Evolutionary conservation across 2,888 invertebrate genomes (phyloP).

Genomic region (Julus scandinavius): DNA sequence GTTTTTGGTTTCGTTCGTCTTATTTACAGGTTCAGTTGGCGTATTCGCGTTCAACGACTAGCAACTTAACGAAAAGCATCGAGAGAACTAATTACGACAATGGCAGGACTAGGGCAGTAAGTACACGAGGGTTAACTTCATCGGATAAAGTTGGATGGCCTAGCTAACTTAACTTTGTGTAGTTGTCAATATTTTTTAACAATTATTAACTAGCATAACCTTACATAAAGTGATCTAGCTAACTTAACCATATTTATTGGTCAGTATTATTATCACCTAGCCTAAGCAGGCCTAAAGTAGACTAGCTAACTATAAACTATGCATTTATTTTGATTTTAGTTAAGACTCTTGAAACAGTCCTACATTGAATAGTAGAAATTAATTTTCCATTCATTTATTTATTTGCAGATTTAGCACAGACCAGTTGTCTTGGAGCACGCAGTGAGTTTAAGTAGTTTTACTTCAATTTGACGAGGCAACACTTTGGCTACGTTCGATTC

Average conservation of each 20-base stretch:
- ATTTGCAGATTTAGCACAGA: constrained; percentile 50
- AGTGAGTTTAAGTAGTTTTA: constrained; percentile 43
- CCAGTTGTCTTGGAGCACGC: constrained; percentile 53
- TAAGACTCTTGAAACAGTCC: too few relatives aligned
- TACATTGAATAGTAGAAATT: neutral
- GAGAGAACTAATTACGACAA: neutral
- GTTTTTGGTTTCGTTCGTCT: neutral
- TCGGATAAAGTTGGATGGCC: neutral
- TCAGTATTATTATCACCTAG: too few relatives aligned
- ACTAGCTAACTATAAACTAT: too few relatives aligned
- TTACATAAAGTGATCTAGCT: too few relatives aligned
- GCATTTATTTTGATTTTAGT: too few relatives aligned
- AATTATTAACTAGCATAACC: neutral
- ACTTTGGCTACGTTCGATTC: too few relatives aligned
- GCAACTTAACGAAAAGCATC: neutral
- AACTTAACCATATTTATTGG: too few relatives aligned
- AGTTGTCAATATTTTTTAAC: neutral
- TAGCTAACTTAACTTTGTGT: neutral
- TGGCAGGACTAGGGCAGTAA: constrained; percentile 56
- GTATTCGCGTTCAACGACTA: neutral
- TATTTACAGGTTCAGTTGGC: neutral
- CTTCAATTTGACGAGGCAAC: neutral
- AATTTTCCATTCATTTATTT: neutral
- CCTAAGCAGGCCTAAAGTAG: too few relatives aligned
- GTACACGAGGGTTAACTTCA: neutral